phyloP scores from a whole-genome alignment of 2,113 vertebrate genomes.

The Melanostigma gelatinosum region DNA sequence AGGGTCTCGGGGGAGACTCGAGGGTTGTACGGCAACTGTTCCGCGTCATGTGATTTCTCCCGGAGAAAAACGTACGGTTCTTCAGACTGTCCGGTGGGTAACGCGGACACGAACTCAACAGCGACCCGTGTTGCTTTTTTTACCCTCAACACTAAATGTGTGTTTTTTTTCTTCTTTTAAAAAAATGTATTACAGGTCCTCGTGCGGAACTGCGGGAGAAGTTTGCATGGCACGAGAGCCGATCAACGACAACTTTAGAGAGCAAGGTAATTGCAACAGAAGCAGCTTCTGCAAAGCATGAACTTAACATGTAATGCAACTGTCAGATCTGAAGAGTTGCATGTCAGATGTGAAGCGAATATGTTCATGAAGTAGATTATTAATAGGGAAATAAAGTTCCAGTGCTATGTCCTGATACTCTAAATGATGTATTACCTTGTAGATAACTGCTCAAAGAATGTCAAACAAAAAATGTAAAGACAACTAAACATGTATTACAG shows the following conservation, averaged over 20 bases:
- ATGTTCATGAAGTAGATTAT: not conserved
- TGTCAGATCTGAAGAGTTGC: too few relatives aligned
- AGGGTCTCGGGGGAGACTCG: not conserved
- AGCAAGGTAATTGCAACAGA: conserved; percentile 61
- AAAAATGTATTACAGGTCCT: not conserved
- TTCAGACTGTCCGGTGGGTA: not conserved
- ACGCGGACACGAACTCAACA: not conserved
- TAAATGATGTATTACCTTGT: too few relatives aligned
- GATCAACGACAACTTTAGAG: conserved; percentile 26
- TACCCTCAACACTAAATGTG: not conserved
- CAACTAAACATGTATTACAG: not conserved
- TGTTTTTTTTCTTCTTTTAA: too few relatives aligned
- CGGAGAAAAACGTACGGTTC: not conserved
- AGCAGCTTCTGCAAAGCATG: not conserved
- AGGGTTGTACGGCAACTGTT: too few relatives aligned
- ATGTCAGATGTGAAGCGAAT: not conserved
- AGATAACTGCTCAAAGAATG: not conserved
- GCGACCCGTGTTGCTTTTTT: not conserved
- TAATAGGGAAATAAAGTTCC: not conserved
- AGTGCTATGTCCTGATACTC: not conserved
- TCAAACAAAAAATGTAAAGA: not conserved
- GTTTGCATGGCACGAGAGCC: conserved; percentile 56
- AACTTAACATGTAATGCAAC: too few relatives aligned
- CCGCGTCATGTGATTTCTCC: not conserved
- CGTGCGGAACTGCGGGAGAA: conserved; percentile 6